Percentiles rank a stretch among this genome's conserved stretches.
Conservation (phyloP, 2,888 invertebrate species). For the Chironomus riparius region DNA sequence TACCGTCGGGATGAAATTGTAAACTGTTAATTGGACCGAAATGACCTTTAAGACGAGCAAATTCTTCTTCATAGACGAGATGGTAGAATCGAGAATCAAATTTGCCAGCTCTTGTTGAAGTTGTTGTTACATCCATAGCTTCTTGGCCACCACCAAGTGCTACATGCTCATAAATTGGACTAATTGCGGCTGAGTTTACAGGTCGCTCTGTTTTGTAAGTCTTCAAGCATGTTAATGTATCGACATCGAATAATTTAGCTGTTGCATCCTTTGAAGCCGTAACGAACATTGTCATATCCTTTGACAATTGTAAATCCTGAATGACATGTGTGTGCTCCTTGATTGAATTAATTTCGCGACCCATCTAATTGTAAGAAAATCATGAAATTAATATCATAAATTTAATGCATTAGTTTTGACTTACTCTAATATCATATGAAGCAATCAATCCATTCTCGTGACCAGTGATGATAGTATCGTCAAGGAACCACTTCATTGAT, state of each 20-base stretch:
- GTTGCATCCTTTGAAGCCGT: slow-evolving; percentile 96
- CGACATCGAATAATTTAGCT: slow-evolving; percentile 88
- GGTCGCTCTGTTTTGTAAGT: slow-evolving; percentile 96
- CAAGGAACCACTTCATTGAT: slow-evolving; percentile 89
- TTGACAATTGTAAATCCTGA: slow-evolving; percentile 93
- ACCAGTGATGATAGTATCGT: slow-evolving; percentile 84
- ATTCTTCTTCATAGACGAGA: slow-evolving; percentile 92
- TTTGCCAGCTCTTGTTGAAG: slow-evolving; percentile 87
- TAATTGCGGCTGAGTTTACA: slow-evolving; percentile 95
- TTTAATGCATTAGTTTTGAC: slow-evolving; percentile 29
- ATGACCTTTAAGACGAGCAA: slow-evolving; percentile 96
- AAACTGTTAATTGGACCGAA: slow-evolving; percentile 99
- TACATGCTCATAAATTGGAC: slow-evolving; percentile 92
- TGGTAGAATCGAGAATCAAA: slow-evolving; percentile 95
- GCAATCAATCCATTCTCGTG: slow-evolving; percentile 89
- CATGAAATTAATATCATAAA: neutral
- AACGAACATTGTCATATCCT: slow-evolving; percentile 90
- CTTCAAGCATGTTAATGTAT: slow-evolving; percentile 77
- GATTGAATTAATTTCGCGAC: slow-evolving; percentile 67
- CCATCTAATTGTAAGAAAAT: slow-evolving; percentile 51
- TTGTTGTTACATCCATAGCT: slow-evolving; percentile 97
- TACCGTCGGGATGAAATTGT: slow-evolving; percentile 96
- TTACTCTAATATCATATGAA: slow-evolving; percentile 84
- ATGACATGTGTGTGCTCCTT: slow-evolving; percentile 80
- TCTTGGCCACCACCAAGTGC: slow-evolving; percentile 98